phyloP scores from a whole-genome alignment of 1,140 invertebrate species.

The Mercenaria mercenaria region DNA sequence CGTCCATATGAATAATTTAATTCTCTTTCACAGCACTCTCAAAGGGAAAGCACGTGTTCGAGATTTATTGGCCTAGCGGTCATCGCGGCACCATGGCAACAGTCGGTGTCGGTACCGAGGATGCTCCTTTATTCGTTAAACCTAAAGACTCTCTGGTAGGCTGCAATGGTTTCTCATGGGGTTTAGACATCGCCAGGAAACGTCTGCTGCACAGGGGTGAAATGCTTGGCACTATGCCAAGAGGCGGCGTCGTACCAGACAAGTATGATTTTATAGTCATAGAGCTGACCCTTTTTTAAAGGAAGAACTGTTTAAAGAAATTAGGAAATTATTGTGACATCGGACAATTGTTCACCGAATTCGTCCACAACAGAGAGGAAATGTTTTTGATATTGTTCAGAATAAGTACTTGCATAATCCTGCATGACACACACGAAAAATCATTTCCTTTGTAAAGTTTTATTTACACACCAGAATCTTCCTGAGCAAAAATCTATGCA shows the following conservation, averaged over 20 bases:
- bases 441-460: no score
- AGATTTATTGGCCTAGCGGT: constrained; percentile 66
- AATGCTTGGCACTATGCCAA: constrained; percentile 35
- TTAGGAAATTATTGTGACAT: not conserved
- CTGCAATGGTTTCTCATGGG: constrained; percentile 65
- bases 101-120: constrained; percentile 65
- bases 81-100: constrained; percentile 64
- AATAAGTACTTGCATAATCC: no score
- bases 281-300: not conserved
- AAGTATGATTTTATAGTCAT: constrained; percentile 16
- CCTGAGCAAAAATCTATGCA: no score
- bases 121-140: constrained; percentile 64
- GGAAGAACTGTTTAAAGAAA: not conserved
- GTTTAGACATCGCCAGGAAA: constrained; percentile 53
- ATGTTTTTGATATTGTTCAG: no score
- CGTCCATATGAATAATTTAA: no score
- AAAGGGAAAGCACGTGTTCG: constrained; percentile 70
- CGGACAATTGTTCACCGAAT: not conserved
- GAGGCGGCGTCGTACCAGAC: constrained; percentile 36
- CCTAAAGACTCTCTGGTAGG: constrained; percentile 66
- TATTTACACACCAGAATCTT: no score
- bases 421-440: no score
- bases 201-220: constrained; percentile 40
- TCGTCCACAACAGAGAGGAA: not conserved
- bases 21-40: constrained; percentile 42